Evolutionary conservation across 1,140 invertebrate species (phyloP), one percentile per base, ranked within the genome.

Genomic region (Drosophila leontia): DNA sequence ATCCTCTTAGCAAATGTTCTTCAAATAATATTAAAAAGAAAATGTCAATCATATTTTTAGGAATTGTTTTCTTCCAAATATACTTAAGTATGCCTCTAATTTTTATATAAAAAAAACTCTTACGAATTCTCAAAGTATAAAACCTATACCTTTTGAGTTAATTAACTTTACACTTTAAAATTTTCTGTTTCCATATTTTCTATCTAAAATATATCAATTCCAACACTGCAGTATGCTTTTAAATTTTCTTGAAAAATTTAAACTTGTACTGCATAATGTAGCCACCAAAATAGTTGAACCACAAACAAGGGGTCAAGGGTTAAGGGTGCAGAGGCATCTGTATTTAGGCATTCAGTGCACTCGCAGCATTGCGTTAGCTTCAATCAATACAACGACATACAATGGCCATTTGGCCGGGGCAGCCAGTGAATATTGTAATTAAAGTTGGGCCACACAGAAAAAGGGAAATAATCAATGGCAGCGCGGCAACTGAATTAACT

Each of bases 401-500:
- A 72, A 72, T 60, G 67, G 45, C 41, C 44, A n/a, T 59, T 34
- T 50, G 26, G 17, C 41, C 19, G n/a, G 6, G 62, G 15, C 7
- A 29, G 44, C 53, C 70, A 75, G 58, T 58, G 65, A 71, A 71
- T 75, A 81, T 62, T 68, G 61, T 69, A 82, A 82, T 85, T 85
- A 71, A 86, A 87, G 69, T 63, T 60, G 62, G 39, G 44, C 19
- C 29, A 42, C 44, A 23, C 58, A 42, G 47, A 41, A 64, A 62
- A 55, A 34, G 37, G 37, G 56, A 68, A 79, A 85, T 78, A 88
- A 88, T 88, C 80, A 81, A 88, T 88, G 75, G 85, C 68, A 78
- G 78, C 50, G 58, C 48, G 84, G 71, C 84, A 74, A 80, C 64
- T 62, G 83, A 80, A 83, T 87, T 84, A 84, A 84, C 64, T 88